Base-by-base conservation (phyloP, 2,113 vertebrate genomes). In the Scolopax mira region DNA sequence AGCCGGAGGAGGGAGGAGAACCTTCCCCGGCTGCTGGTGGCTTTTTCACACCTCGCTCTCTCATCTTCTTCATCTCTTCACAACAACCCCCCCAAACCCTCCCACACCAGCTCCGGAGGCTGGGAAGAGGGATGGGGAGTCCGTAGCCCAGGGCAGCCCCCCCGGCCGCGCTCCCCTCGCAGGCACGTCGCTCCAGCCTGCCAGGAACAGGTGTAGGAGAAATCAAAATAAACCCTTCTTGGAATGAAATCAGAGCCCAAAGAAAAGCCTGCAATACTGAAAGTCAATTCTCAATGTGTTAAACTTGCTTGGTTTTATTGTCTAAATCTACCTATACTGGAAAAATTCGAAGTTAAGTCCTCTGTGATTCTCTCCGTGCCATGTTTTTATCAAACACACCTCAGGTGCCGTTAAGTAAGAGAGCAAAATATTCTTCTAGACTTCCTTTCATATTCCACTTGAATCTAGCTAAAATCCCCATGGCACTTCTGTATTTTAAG, bases 131-230 rank as follows among this genome's bases (percentile, higher is more conserved):
- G 17, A 84, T 67, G 12, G 52, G 67, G 80, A 69, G 41, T 37
- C 73, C 39, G 11, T 27, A 54, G 25, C 49, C 25, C 25, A 57
- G 16, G 52, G 41, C 57, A 89, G 74, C 16, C 8, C 37, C 18
- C 19, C 33, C 42, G 55, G 25, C 37, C 71, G 24, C 21, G 39
- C 18, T 74, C 73, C 27, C 52, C 69, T 67, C 2, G 39, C 51
- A 75, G 46, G 28, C 19, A 82, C 35, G 22, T 52, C 58, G 79
- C 79, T 89, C 89, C 84, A 87, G 14, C 10, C 1, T 25, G 51
- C 78, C 78, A 85, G 78, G 41, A 94, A 55, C 66, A 96, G 58
- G 91, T 95, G 58, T 80, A 79, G 75, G 66, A 88, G 6, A 79
- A 94, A 89, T 48, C 9, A 69, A 92, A 93, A 87, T 33, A 89